phyloP scores from a whole-genome alignment of 1,140 invertebrate species.

The Tetraneura akinire region DNA sequence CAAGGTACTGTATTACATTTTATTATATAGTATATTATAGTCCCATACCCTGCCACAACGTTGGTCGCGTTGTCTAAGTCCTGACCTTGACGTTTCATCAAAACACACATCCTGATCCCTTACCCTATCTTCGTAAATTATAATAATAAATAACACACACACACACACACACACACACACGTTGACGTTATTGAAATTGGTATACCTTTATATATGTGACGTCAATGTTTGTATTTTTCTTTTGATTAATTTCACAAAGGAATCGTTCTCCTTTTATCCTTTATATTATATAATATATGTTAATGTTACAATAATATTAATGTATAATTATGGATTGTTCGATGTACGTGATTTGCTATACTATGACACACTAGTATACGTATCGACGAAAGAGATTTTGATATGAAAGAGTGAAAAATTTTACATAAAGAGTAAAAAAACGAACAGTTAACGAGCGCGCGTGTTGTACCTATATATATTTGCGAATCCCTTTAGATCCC shows the following conservation, averaged over 20 bases:
- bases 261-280: background rate
- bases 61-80: constrained; percentile 32
- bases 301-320: background rate
- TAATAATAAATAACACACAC: background rate
- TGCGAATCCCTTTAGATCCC: too few species aligned
- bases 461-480: too few species aligned
- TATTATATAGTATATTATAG: too few species aligned
- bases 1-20: background rate
- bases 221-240: too few species aligned
- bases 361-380: too few species aligned
- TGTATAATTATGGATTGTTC: too few species aligned
- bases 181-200: background rate
- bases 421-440: too few species aligned
- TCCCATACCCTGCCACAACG: constrained; percentile 40
- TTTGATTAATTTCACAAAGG: background rate
- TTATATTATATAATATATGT: background rate
- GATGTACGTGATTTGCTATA: too few species aligned
- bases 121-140: background rate
- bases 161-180: background rate
- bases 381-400: too few species aligned
- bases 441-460: too few species aligned
- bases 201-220: background rate
- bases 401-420: too few species aligned
- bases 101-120: constrained; percentile 12
- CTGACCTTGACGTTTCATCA: constrained; percentile 34